Base-by-base conservation (phyloP, 1,140 invertebrate genomes). In the Protaetia brevitarsis region DNA sequence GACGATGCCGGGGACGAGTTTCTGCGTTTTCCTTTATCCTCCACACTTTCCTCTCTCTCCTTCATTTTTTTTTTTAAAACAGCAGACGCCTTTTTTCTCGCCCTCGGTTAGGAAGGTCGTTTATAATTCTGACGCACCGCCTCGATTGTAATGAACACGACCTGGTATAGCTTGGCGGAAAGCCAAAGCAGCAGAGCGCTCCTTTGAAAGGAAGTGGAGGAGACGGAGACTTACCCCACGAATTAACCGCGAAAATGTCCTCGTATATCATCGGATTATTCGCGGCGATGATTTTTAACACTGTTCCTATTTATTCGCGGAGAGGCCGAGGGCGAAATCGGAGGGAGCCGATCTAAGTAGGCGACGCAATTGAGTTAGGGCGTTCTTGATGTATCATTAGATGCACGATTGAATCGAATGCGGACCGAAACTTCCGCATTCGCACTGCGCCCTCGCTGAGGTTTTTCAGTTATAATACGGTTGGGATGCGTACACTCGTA, bases 231-330 rank as follows among this genome's bases (percentile, higher is more conserved):
- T 57, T 13, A 68, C 73, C 74, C 70, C 69, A 69, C 64, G 72
- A 73, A 72, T 73, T 73, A 71, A 71, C 72, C 73, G 66, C 70
- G 64, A 67, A 51, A 67, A 70, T 72, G 68, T 69, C 67, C 63
- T 71, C 69, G 71, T 76, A 76, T 72, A 75, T 77, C 73, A 75
- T 62, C 45, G 72, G 72, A 76, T 77, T 76, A 76, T 73, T 69
- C 71, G 69, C 70, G 16, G 70, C 70, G 73, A 77, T 77, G 74
- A 77, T 74, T 77, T 75, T 76, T 71, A 65, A 51, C 69, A 69
- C 66, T 66, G 65, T 64, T 65, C 66, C 74, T 74, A 75, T 77
- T 77, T 73, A 71, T 76, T 71, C 73, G 66, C 67, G 64, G 58
- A 63, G 45, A 36, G 16, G 8, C 10, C 7, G 23, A 19, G 10